Base-by-base conservation (phyloP, 2,797 vertebrate genomes). In the Prionace glauca region DNA sequence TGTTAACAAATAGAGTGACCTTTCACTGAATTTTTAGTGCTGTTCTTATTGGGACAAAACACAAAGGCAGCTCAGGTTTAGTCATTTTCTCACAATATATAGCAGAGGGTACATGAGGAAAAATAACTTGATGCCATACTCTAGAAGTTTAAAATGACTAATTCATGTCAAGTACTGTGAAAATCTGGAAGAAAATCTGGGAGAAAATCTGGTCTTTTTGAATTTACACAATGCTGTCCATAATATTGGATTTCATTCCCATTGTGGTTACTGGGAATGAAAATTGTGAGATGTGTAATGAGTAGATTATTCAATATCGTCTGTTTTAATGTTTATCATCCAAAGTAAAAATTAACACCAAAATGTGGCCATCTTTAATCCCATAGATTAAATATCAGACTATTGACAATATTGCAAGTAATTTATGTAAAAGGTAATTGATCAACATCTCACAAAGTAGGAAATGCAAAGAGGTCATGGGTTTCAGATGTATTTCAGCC, bases 381-480 rank as follows among this genome's bases (percentile, higher is more conserved):
- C 56, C 50, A 90, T 62, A 12, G 10, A 62, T 90, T 90, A 88
- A 26, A 88, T 36, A 81, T 81, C 14, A 18, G 2, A 79, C 32
- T 3, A 41, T 29, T 18, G 90, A 10, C 2, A 0, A 96, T 96
- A 95, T 69, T 96, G 96, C 95, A 95, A 96, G 90, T 90, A 32
- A 90, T 90, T 45, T 32, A 26, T 90, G 87, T 3, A 90, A 62
- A 90, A 29, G 24, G 0, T 90, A 32, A 96, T 96, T 96, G 96
- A 67, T 96, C 95, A 96, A 96, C 91, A 96, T 36, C n/a, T 50
- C 96, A 95, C 65, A 96, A 96, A 71, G 96, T 91, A 96, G 96
- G 96, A 96, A 96, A 95, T 77, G 94, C n/a, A 95, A 96, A 96
- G 93, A 95, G 18, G 95, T 97, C 97, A 96, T 97, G 96, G 45